These are phyloP conservation scores for Littorina saxatilis DNA, from an alignment of 1,140 invertebrate species.

Conservation along the genomic window DNA sequence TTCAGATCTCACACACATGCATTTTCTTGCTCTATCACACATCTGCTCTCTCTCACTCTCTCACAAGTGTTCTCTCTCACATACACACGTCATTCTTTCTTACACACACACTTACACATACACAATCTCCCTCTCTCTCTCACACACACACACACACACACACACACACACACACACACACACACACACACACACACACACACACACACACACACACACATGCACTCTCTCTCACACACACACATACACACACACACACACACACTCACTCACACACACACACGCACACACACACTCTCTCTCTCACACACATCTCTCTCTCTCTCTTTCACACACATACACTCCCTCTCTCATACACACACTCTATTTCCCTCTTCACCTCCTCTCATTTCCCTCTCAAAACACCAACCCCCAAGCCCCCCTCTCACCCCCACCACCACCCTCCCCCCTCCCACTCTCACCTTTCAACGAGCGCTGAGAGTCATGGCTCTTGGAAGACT, in stretches of 20 bases:
- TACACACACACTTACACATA: not conserved
- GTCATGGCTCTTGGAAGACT: constrained; percentile 59
- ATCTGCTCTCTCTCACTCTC: too few relatives aligned
- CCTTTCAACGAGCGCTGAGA: constrained; percentile 66
- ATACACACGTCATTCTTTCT: not conserved
- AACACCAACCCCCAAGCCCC: too few relatives aligned
- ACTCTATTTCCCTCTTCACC: too few relatives aligned
- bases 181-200: not conserved
- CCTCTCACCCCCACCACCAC: too few relatives aligned
- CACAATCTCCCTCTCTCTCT: not conserved
- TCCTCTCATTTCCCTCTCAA: too few relatives aligned
- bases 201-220: not conserved
- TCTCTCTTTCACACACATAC: not conserved
- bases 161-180: not conserved
- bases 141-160: not conserved
- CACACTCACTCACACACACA: not conserved
- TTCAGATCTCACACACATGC: too few relatives aligned
- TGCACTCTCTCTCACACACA: not conserved
- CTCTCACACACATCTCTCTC: not conserved
- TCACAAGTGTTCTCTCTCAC: not conserved
- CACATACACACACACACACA: constrained; percentile 1
- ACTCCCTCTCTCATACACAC: constrained; percentile 4
- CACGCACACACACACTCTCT: constrained; percentile 3
- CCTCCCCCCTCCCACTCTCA: constrained; percentile 36
- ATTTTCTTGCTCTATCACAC: too few relatives aligned